Evolutionary conservation across 2,888 invertebrate species (phyloP).

Genomic region (Cephus runcator): DNA sequence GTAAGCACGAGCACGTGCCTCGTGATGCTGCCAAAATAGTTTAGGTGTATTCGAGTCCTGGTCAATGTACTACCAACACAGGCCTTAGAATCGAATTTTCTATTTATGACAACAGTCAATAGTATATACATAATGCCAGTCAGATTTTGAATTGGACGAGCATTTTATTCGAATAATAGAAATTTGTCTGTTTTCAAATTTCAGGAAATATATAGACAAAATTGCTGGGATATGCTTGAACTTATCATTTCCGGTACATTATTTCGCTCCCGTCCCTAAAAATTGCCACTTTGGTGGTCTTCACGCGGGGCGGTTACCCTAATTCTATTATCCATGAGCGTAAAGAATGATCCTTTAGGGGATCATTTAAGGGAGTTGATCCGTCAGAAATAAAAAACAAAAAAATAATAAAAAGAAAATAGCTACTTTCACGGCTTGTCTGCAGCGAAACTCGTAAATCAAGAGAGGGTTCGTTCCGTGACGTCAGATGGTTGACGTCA

Average conservation of each 20-base stretch:
- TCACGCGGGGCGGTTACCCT: background rate
- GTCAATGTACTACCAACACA: conserved; percentile 1
- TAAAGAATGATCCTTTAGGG: background rate
- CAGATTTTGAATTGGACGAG: background rate
- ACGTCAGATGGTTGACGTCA: background rate
- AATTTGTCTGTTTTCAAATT: background rate
- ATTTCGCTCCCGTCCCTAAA: background rate
- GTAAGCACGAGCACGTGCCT: background rate
- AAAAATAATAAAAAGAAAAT: background rate
- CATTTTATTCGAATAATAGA: background rate
- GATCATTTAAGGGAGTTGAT: background rate
- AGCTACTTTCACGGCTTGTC: background rate
- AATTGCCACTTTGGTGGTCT: background rate
- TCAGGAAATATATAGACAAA: background rate
- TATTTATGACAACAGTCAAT: background rate
- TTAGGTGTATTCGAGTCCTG: background rate
- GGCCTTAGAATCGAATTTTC: background rate
- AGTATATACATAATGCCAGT: background rate
- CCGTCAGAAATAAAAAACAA: background rate
- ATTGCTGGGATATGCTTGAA: background rate
- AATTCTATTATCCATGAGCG: background rate
- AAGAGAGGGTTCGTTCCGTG: background rate
- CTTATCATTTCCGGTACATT: background rate
- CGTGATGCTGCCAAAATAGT: background rate
- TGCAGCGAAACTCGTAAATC: background rate